These are phyloP conservation scores for Aphidius gifuensis DNA, from an alignment of 1,140 invertebrate genomes.

Conservation along the genomic window DNA sequence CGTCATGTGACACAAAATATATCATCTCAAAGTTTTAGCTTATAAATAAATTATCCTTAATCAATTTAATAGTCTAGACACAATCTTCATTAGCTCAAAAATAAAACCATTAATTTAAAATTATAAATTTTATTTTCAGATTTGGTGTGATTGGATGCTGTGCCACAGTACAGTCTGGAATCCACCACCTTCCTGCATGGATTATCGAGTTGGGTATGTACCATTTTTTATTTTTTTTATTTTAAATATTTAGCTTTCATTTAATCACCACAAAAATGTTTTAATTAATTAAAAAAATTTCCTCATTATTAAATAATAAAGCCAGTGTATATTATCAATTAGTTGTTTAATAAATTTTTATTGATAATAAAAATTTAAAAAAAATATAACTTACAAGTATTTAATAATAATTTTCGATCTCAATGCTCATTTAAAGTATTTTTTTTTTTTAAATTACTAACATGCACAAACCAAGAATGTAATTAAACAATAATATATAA, in stretches of 20 bases:
- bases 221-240: background rate
- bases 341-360: background rate
- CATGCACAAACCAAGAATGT: no score
- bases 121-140: conserved; percentile 44
- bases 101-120: no score
- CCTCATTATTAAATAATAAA: background rate
- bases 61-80: no score
- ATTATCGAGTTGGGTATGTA: conserved; percentile 77
- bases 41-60: background rate
- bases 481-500: no score
- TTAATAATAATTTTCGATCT: no score
- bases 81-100: no score
- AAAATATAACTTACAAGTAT: no score
- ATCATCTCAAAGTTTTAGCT: no score
- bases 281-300: conserved; percentile 4
- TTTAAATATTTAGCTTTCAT: conserved; percentile 3
- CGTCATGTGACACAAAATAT: conserved; percentile 9
- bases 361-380: background rate
- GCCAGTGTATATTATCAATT: background rate
- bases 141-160: conserved; percentile 90
- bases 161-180: conserved; percentile 82
- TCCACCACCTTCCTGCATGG: conserved; percentile 75
- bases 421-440: no score
- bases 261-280: background rate
- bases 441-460: no score